Base-by-base conservation (phyloP, 2,888 invertebrate species). In the Thymelicus lineola region DNA sequence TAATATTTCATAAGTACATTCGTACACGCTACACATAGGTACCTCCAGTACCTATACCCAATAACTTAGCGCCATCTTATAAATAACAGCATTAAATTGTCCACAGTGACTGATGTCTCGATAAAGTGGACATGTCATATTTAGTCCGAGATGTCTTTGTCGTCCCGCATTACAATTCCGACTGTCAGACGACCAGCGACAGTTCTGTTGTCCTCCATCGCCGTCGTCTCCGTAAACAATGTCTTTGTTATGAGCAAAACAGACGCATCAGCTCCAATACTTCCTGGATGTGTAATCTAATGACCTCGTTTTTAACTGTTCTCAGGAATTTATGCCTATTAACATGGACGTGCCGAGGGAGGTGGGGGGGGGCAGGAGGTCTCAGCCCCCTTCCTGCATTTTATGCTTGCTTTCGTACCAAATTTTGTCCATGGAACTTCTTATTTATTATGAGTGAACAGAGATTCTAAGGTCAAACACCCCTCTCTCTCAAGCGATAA, bases 161-260 rank as follows among this genome's bases (percentile, higher is more conserved):
- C 15, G 59, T 76, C 72, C 73, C 75, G 75, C 74, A 70, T 74
- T 38, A 46, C 48, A 14, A 36, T 48, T 62, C 57, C 36, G 1
- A 58, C 59, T 12, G 28, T 35, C 48, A 50, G 12, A 15, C 35
- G 65, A 35, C 50, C 14, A 35, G 15, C 57, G n/a, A 9, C 66
- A n/a, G n/a, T n/a, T n/a, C n/a, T n/a, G 17, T 50, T 35, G 42
- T 12, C 0, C 42, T 7, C 42, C 10, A 42, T 4, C 12, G 1
- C 12, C 35, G 35, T 28, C 73, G 72, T 75, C 74, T 75, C 73
- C 75, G 76, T 81, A 86, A 86, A 87, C 87, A 86, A 86, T 76
- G 84, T 81, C 89, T 88, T 89, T 88, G 88, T 90, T 80, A 79
- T 75, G 65, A 64, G 69, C 69, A 68, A 62, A 73, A 73, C 60